Percentiles rank a stretch among this genome's conserved stretches.
These are phyloP conservation scores for Pherbina coryleti DNA, from an alignment of 2,888 invertebrate genomes.

Conservation along the genomic window DNA sequence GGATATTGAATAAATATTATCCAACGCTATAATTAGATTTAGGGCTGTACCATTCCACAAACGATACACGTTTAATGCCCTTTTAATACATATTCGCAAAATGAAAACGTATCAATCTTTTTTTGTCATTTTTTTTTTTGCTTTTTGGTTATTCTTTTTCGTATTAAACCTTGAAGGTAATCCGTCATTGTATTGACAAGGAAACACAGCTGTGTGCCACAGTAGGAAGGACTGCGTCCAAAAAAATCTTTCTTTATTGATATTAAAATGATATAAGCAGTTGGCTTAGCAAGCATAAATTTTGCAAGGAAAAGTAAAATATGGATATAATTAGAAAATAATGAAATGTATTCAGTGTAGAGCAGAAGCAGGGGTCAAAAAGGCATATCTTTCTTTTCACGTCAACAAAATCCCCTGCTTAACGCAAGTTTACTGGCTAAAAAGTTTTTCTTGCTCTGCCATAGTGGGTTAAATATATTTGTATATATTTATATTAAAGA, in stretches of 20 bases:
- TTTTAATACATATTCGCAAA: constrained; percentile 6
- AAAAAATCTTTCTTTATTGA: neutral
- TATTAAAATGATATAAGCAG: too few relatives aligned
- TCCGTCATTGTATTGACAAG: neutral
- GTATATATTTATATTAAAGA: neutral
- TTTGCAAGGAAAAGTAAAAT: too few relatives aligned
- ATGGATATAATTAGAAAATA: too few relatives aligned
- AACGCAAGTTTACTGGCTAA: neutral
- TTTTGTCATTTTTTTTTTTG: neutral
- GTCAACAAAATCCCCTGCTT: neutral
- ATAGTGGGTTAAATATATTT: neutral
- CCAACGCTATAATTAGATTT: constrained; percentile 31
- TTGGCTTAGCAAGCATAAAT: too few relatives aligned
- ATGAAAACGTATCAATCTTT: constrained; percentile 19
- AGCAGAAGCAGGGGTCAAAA: too few relatives aligned
- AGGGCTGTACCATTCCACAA: neutral
- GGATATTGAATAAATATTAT: constrained; percentile 34
- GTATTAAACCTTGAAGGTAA: neutral
- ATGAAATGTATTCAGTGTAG: too few relatives aligned
- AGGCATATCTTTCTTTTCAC: too few relatives aligned
- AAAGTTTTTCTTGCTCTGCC: neutral
- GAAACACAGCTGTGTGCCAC: neutral
- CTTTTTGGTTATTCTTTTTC: neutral
- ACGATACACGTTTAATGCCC: neutral
- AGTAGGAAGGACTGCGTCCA: neutral